Percentiles rank a stretch among this genome's conserved stretches.
phyloP scores from a whole-genome alignment of 1,140 invertebrate genomes.

The Lepidostoma basale region DNA sequence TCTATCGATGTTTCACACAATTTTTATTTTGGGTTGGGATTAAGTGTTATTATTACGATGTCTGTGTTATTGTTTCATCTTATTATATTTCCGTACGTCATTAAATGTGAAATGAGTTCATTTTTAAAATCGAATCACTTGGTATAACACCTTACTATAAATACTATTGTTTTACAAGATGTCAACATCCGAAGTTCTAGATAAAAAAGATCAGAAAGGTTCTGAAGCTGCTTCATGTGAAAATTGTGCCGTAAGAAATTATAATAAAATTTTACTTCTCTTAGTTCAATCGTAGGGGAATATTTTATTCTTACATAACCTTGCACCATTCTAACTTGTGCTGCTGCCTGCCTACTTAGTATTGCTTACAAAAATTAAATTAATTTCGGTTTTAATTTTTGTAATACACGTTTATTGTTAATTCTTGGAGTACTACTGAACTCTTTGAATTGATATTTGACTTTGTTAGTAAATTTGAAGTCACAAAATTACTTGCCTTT shows the following conservation, averaged over 20 bases:
- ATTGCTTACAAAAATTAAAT: too few species aligned
- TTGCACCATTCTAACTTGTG: not conserved
- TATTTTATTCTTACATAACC: conserved; percentile 4
- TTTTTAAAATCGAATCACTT: conserved; percentile 27
- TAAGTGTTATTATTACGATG: not conserved
- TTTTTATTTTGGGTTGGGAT: too few species aligned
- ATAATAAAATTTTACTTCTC: not conserved
- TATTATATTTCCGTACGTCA: not conserved
- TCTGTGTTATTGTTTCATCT: not conserved
- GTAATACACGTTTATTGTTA: too few species aligned
- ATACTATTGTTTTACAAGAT: conserved; percentile 20
- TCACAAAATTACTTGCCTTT: too few species aligned
- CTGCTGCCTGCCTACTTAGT: not conserved
- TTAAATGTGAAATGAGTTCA: conserved; percentile 1
- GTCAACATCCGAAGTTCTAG: conserved; percentile 25
- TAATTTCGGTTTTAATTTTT: too few species aligned
- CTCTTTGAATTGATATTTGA: too few species aligned
- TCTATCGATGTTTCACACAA: too few species aligned
- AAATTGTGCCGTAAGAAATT: conserved; percentile 19
- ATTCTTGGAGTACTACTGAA: too few species aligned
- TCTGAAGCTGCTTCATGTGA: conserved; percentile 12
- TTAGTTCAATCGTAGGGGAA: not conserved
- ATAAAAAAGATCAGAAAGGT: conserved; percentile 6
- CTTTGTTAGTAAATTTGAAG: too few species aligned
- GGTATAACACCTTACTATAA: conserved; percentile 23